These are phyloP conservation scores for Thamnaconus septentrionalis DNA, from an alignment of 2,113 vertebrate species.

Conservation along the genomic window DNA sequence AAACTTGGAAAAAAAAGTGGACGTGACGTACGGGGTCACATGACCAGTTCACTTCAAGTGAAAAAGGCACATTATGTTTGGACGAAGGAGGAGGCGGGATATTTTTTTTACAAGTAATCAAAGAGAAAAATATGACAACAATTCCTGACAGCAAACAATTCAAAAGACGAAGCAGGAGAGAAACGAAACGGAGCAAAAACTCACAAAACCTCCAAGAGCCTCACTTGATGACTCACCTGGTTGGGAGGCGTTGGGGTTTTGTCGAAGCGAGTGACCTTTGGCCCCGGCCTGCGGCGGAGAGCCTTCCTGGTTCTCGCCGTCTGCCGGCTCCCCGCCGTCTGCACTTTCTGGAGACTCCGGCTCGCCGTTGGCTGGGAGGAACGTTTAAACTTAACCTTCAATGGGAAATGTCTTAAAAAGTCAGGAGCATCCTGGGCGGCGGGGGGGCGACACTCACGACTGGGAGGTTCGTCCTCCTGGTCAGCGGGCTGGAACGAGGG, in stretches of 20 bases:
- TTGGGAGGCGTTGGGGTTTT: constrained; percentile 52
- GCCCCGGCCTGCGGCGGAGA: constrained; percentile 74
- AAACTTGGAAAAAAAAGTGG: too few relatives aligned
- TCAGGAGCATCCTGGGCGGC: not conserved
- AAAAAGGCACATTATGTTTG: too few relatives aligned
- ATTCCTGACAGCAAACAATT: too few relatives aligned
- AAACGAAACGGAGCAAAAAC: too few relatives aligned
- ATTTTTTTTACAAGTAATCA: too few relatives aligned
- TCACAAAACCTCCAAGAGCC: too few relatives aligned
- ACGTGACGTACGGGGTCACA: too few relatives aligned
- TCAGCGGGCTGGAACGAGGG: constrained; percentile 21
- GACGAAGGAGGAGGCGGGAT: too few relatives aligned
- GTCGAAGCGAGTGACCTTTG: constrained; percentile 62
- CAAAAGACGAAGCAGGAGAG: too few relatives aligned
- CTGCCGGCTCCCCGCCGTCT: constrained; percentile 63
- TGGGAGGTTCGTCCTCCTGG: not conserved
- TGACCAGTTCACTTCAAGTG: too few relatives aligned
- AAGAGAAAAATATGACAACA: too few relatives aligned
- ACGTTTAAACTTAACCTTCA: not conserved
- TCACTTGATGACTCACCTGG: constrained; percentile 40
- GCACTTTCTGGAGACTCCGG: constrained; percentile 51
- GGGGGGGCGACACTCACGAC: constrained; percentile 11
- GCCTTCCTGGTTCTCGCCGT: constrained; percentile 68
- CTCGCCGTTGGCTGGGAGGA: constrained; percentile 19
- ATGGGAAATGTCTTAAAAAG: not conserved